phyloP scores from a whole-genome alignment of 2,113 vertebrate genomes.

The Odontesthes bonariensis region DNA sequence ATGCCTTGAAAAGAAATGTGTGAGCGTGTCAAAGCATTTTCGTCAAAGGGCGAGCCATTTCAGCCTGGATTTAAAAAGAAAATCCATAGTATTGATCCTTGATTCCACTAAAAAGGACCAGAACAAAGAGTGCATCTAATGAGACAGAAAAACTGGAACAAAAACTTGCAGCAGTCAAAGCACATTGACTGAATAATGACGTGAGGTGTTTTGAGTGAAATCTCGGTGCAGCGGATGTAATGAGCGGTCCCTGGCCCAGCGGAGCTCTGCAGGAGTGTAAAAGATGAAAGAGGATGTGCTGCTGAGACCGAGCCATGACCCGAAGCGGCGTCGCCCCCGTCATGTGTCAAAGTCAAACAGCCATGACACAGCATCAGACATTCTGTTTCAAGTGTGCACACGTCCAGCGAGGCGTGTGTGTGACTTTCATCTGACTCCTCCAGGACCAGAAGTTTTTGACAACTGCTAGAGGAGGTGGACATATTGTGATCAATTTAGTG shows the following conservation, averaged over 20 bases:
- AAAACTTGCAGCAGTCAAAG: conserved; percentile 28
- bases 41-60: conserved; percentile 22
- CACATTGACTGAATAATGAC: conserved; percentile 10
- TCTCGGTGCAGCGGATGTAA: not conserved
- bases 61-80: conserved; percentile 13
- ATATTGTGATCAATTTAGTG: not conserved
- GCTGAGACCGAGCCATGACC: conserved; percentile 34
- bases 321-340: conserved; percentile 12
- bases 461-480: not conserved
- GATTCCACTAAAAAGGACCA: conserved; percentile 46
- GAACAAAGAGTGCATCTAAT: conserved; percentile 49
- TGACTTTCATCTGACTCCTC: conserved; percentile 63
- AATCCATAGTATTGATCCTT: conserved; percentile 68
- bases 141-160: conserved; percentile 20
- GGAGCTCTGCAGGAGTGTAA: conserved; percentile 36
- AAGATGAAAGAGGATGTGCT: conserved; percentile 54
- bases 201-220: conserved; percentile 32
- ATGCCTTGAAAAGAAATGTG: conserved; percentile 19
- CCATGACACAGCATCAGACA: conserved; percentile 43
- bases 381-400: conserved; percentile 72
- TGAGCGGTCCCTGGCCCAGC: not conserved
- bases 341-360: conserved; percentile 56
- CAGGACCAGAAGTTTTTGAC: not conserved
- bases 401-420: conserved; percentile 8
- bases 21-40: conserved; percentile 22